Base-by-base conservation (phyloP, 2,113 vertebrate genomes). In the Alaudala cheleensis region DNA sequence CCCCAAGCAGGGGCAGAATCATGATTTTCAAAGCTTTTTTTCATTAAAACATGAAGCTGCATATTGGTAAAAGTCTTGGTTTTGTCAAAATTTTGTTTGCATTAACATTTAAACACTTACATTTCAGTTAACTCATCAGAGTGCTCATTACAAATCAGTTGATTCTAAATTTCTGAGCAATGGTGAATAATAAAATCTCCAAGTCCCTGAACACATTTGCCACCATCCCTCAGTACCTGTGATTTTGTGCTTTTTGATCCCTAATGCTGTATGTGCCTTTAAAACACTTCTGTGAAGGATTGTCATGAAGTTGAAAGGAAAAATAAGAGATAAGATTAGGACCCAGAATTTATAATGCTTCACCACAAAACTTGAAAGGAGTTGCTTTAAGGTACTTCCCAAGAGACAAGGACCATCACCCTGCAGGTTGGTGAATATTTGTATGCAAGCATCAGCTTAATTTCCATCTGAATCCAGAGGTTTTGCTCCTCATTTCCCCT, bases 171-270 rank as follows among this genome's bases (percentile, higher is more conserved):
- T 28, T 56, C 49, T 69, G 50, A 88, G 81, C 34, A 61, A 50
- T 1, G 5, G 12, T 4, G 14, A 44, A 37, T 7, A 74, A 39
- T 5, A 37, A 60, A 76, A 69, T 23, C 39, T 67, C 47, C 5
- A 2, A 5, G 9, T 10, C 39, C 37, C 12, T 37, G 22, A 50
- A 26, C 26, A 39, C 0, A 0, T 10, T 15, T 14, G 26, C 22
- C 50, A 28, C 1, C 0, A 2, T 42, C 53, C 44, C 17, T 19
- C 21, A 10, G 0, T 1, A 70, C 6, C 33, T 62, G 34, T 0
- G 3, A 60, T 42, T 53, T 17, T n/a, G 19, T 37, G 33, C 2
- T 60, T 56, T 81, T 81, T 37, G 37, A 18, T 34, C 54, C 57
- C 57, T 28, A 7, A 49, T 95, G 28, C 4, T 3, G 0, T 11